Evolutionary conservation across 2,888 invertebrate genomes (phyloP), one percentile per base, ranked within the genome.

Genomic region (Melanotus villosus): DNA sequence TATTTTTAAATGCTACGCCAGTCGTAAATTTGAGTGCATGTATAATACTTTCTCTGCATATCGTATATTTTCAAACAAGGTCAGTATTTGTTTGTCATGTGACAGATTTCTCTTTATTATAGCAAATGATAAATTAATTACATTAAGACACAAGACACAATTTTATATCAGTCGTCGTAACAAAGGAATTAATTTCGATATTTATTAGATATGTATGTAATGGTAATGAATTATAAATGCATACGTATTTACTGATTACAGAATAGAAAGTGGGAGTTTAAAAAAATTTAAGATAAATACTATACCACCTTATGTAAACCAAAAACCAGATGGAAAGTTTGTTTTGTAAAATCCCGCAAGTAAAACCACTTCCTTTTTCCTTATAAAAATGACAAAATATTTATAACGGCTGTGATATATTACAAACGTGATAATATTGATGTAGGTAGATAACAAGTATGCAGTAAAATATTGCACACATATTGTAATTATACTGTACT

Each of bases 251-350:
- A 32, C 18, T 16, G 12, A 52, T 16, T 32, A n/a, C 12, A 19
- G 18, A 52, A 52, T 18, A 52, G 52, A 52, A 52, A 52, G 52
- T 32, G 19, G 52, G 52, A 52, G 52, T 52, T 19, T 52, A 3
- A 23, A 6, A 32, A 52, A n/a, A 10, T 26, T 7, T 16, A 18
- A 34, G 32, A 52, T 32, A 52, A 18, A 30, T 16, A 14, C 50
- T 7, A 18, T 9, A 52, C 10, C 52, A 34, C 52, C 50, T 52
- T 52, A 52, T 12, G 32, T 52, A 52, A 52, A 52, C 52, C 30
- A n/a, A 52, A 52, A 45, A 30, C 32, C 34, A 32, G 18, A 32
- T 32, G 52, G 52, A 52, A 52, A 52, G 52, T 52, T 52, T 19
- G 16, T 32, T 16, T 18, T 16, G 32, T 30, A 52, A 32, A 32